phyloP scores from a whole-genome alignment of 2,113 vertebrate genomes.

The Rhagologus leucostigma region DNA sequence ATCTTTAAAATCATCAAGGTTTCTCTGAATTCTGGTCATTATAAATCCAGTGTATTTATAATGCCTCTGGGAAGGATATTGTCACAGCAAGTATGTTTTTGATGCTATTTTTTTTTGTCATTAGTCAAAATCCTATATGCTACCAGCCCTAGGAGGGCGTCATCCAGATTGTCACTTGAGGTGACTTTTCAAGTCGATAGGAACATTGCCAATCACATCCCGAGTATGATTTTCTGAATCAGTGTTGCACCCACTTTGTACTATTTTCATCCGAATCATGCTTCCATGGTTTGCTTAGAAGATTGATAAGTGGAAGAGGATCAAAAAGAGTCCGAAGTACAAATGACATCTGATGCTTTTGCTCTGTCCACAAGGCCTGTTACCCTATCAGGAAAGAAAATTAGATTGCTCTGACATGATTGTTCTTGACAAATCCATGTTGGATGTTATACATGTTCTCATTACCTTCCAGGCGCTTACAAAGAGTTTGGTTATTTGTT shows the following conservation, averaged over 20 bases:
- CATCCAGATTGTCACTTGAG: neutral
- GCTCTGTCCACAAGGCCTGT: neutral
- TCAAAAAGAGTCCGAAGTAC: neutral
- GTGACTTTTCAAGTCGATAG: neutral
- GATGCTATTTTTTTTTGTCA: neutral
- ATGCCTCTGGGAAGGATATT: neutral
- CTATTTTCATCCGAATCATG: neutral
- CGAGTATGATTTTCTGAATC: neutral
- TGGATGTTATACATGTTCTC: conserved; percentile 17
- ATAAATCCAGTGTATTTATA: neutral
- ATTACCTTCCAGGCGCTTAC: neutral
- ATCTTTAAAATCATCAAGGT: neutral
- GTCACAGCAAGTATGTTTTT: neutral
- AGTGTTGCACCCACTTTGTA: neutral
- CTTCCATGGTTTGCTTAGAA: neutral
- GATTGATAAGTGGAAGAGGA: neutral
- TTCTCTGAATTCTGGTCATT: neutral
- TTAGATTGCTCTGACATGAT: conserved; percentile 37
- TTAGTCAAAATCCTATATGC: neutral
- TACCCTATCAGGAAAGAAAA: conserved; percentile 25
- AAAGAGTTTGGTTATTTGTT: neutral
- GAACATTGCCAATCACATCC: neutral
- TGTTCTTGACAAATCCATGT: conserved; percentile 34
- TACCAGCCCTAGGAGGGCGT: neutral
- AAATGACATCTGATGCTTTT: conserved; percentile 4